These are phyloP conservation scores for Tinea trinotella DNA, from an alignment of 2,888 invertebrate genomes.

Conservation along the genomic window DNA sequence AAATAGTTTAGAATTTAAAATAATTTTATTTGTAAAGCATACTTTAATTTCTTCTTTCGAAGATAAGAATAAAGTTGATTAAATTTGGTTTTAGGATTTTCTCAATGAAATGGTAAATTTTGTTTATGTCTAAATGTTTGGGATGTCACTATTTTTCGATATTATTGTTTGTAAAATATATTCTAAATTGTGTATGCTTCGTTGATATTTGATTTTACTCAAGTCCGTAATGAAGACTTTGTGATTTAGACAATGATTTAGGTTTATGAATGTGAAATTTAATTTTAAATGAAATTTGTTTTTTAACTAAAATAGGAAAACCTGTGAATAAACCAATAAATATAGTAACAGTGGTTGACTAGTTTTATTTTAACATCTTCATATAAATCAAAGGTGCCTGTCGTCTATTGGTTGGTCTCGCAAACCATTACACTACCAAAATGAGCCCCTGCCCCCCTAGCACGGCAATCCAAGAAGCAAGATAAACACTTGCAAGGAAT, in stretches of 20 bases:
- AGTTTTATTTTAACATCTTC: conserved; percentile 16
- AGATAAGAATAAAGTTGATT: too few species aligned
- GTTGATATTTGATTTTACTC: neutral
- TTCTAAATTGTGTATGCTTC: neutral
- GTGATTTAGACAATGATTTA: conserved; percentile 65
- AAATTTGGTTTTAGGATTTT: neutral
- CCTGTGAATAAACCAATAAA: conserved; percentile 70
- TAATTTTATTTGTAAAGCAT: neutral
- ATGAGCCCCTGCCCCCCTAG: too few species aligned
- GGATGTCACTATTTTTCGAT: neutral
- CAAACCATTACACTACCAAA: too few species aligned
- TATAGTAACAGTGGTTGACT: conserved; percentile 48
- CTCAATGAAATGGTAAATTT: neutral
- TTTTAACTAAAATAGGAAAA: conserved; percentile 64
- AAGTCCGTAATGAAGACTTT: conserved; percentile 13
- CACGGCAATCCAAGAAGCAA: too few species aligned
- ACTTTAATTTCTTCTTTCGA: neutral
- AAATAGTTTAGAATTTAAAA: conserved; percentile 39
- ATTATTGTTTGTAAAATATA: neutral
- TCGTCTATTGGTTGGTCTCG: too few species aligned
- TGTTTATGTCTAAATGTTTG: neutral
- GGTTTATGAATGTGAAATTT: conserved; percentile 55
- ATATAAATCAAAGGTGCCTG: too few species aligned
- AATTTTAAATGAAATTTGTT: conserved; percentile 60
- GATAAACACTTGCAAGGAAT: too few species aligned